phyloP scores from a whole-genome alignment of 2,113 vertebrate species.

The Ginglymostoma cirratum region DNA sequence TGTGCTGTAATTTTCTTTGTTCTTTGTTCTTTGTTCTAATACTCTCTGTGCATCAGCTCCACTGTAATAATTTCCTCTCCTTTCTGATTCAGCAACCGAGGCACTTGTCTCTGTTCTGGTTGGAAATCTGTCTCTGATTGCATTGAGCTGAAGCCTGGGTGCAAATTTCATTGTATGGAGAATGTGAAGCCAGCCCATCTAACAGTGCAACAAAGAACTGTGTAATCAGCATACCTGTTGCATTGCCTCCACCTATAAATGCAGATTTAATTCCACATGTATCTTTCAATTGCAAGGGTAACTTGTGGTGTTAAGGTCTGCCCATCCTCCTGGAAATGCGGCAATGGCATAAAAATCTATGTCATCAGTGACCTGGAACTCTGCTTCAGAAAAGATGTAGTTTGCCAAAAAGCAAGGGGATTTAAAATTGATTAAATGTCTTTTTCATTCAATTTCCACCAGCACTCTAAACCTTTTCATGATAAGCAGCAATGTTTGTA shows the following conservation, averaged over 20 bases:
- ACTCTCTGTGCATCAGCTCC: too few species aligned
- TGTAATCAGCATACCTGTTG: background rate
- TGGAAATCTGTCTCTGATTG: too few species aligned
- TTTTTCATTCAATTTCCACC: background rate
- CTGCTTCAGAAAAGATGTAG: background rate
- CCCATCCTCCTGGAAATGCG: background rate
- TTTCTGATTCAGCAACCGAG: too few species aligned
- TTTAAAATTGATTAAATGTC: background rate
- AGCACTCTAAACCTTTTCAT: background rate
- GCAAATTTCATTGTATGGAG: background rate
- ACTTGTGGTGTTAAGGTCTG: background rate
- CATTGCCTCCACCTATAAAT: background rate
- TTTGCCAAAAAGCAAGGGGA: background rate
- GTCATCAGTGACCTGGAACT: background rate
- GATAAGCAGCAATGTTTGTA: background rate
- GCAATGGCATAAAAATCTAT: background rate
- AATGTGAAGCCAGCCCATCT: background rate
- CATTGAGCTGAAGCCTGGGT: background rate
- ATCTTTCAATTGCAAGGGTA: background rate
- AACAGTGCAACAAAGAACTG: background rate
- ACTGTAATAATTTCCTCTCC: too few species aligned
- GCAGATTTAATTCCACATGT: background rate
- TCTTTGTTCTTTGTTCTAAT: too few species aligned
- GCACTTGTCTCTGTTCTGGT: too few species aligned
- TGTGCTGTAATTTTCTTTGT: too few species aligned